phyloP scores from a whole-genome alignment of 53 echinoderm and acorn worm genomes.

The Stichopus horrens region DNA sequence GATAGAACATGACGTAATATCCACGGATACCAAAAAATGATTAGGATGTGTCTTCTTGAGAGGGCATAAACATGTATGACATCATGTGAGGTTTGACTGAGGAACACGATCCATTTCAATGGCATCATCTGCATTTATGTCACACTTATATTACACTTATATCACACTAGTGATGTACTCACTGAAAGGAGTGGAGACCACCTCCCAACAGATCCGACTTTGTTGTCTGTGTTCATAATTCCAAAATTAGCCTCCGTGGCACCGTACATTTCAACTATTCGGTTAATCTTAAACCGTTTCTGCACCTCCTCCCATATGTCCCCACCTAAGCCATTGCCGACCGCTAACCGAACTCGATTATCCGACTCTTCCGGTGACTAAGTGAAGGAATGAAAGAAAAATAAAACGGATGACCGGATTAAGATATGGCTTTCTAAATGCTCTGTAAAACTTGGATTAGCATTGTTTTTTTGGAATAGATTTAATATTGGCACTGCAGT shows the following conservation, averaged over 20 bases:
- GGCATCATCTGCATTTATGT: too few species aligned
- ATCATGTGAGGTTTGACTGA: too few species aligned
- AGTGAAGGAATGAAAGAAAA: background rate
- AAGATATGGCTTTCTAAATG: too few species aligned
- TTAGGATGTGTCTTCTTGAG: too few species aligned
- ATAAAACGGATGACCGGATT: too few species aligned
- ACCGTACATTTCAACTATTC: slow-evolving; percentile 88
- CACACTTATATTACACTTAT: background rate
- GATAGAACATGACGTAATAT: too few species aligned
- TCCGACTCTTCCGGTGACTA: slow-evolving; percentile 69
- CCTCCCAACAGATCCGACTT: slow-evolving; percentile 85
- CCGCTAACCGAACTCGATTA: slow-evolving; percentile 83
- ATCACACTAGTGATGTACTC: slow-evolving; percentile 7
- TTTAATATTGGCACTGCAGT: too few species aligned
- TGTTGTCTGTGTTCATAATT: slow-evolving; percentile 92
- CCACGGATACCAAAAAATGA: too few species aligned
- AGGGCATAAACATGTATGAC: too few species aligned
- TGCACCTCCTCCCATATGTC: slow-evolving; percentile 85
- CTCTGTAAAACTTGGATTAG: too few species aligned
- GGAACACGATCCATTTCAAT: too few species aligned
- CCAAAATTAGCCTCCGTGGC: slow-evolving; percentile 98
- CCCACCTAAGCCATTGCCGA: slow-evolving; percentile 87
- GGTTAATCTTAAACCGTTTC: slow-evolving; percentile 67
- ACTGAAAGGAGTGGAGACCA: slow-evolving; percentile 90
- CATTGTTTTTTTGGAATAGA: too few species aligned